Percentiles rank a stretch among this genome's conserved stretches.
These are phyloP conservation scores for Cataglyphis livida DNA, from an alignment of 2,888 invertebrate genomes.

Conservation along the genomic window DNA sequence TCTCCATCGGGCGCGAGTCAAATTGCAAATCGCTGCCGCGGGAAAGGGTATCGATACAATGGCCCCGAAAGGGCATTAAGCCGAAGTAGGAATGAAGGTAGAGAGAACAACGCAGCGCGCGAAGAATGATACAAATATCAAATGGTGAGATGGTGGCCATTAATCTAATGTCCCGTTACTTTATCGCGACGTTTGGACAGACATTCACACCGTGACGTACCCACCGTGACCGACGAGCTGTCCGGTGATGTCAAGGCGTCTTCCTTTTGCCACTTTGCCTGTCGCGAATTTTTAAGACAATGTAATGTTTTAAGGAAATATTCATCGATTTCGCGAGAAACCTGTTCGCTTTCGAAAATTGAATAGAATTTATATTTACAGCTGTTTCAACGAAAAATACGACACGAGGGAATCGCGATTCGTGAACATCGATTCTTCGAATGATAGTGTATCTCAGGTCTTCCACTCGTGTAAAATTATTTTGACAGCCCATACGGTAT, in stretches of 20 bases:
- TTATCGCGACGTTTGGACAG: slow-evolving; percentile 75
- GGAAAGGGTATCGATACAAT: slow-evolving; percentile 60
- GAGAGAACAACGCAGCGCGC: slow-evolving; percentile 51
- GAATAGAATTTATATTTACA: background rate
- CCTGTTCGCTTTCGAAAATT: background rate
- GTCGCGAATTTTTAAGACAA: slow-evolving; percentile 57
- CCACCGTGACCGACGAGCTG: slow-evolving; percentile 35
- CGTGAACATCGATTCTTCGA: background rate
- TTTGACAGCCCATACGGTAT: background rate
- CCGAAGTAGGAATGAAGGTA: slow-evolving; percentile 8
- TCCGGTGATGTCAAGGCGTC: slow-evolving; percentile 49
- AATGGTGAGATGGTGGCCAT: slow-evolving; percentile 65
- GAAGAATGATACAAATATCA: slow-evolving; percentile 73
- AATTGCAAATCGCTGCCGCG: slow-evolving; percentile 66
- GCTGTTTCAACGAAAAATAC: background rate
- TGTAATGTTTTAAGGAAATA: slow-evolving; percentile 13
- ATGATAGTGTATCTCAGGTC: background rate
- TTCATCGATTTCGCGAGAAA: background rate
- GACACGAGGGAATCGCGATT: background rate
- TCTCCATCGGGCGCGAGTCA: slow-evolving; percentile 53
- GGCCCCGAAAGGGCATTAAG: slow-evolving; percentile 58
- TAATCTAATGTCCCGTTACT: slow-evolving; percentile 78
- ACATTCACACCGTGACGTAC: slow-evolving; percentile 67
- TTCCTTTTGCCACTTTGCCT: slow-evolving; percentile 66
- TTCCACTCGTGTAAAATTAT: background rate